A percentile compares a stretch with the other conserved stretches of the same genome.
Evolutionary conservation across 2,888 invertebrate genomes (phyloP).

Genomic region (Spatulosminthurus flaviceps): DNA sequence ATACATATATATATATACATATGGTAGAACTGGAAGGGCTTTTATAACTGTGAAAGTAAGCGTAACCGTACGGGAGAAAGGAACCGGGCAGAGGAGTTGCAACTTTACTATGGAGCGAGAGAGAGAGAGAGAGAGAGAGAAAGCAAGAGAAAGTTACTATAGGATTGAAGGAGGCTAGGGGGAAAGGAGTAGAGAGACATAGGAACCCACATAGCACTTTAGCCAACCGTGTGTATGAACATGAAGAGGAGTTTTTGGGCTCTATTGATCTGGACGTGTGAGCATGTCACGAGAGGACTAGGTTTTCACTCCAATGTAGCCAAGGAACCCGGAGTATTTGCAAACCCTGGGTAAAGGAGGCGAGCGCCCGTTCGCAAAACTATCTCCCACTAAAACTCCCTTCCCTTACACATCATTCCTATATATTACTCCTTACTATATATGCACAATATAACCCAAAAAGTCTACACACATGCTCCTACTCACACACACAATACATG

Average conservation of each 20-base stretch:
- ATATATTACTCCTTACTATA: not conserved
- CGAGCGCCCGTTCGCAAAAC: constrained; percentile 10
- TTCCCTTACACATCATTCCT: not conserved
- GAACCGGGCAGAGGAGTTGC: not conserved
- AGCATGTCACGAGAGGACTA: constrained; percentile 49
- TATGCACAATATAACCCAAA: too few species aligned
- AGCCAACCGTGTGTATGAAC: not conserved
- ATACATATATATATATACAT: too few species aligned
- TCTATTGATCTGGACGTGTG: constrained; percentile 52
- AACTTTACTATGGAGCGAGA: too few species aligned
- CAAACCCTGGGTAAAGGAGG: constrained; percentile 34
- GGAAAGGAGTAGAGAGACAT: too few species aligned
- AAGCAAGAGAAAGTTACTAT: not conserved
- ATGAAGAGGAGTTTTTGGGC: constrained; percentile 45
- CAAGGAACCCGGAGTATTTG: constrained; percentile 41
- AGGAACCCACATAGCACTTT: not conserved
- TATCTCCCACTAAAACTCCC: not conserved
- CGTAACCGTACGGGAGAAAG: not conserved
- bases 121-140: constrained; percentile 12
- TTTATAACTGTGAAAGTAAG: too few species aligned
- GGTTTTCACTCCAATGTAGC: constrained; percentile 30
- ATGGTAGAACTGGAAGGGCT: too few species aligned
- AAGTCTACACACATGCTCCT: too few species aligned
- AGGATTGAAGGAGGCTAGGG: too few species aligned
- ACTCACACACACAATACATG: too few species aligned